phyloP scores from a whole-genome alignment of 2,888 invertebrate species.

The Dastarcus helophoroides region DNA sequence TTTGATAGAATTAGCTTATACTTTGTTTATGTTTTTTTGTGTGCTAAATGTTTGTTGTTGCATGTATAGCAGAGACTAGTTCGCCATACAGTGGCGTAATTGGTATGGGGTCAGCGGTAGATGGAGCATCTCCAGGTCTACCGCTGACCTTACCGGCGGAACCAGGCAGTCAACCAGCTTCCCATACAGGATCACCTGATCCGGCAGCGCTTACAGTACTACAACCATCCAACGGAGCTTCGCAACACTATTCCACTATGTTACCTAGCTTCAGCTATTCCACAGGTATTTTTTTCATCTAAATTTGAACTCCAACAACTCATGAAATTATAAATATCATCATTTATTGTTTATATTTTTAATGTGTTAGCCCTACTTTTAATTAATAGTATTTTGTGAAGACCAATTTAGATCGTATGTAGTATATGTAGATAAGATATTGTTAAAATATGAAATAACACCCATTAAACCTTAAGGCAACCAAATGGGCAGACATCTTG shows the following conservation, averaged over 20 bases:
- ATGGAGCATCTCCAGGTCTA: slow-evolving; percentile 40
- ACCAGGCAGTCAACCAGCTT: slow-evolving; percentile 35
- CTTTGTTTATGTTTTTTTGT: slow-evolving; percentile 23
- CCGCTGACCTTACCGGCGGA: slow-evolving; percentile 37
- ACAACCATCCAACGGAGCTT: slow-evolving; percentile 46
- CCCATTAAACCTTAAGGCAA: too few species aligned
- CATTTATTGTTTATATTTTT: too few species aligned
- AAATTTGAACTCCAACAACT: too few species aligned
- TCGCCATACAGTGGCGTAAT: slow-evolving; percentile 39
- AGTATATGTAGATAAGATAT: too few species aligned
- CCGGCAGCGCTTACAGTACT: slow-evolving; percentile 41
- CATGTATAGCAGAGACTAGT: slow-evolving; percentile 35
- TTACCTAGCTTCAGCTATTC: slow-evolving; percentile 60
- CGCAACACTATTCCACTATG: slow-evolving; percentile 50
- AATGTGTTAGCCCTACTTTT: too few species aligned
- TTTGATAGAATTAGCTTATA: slow-evolving; percentile 12
- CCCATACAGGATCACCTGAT: slow-evolving; percentile 41
- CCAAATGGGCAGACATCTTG: too few species aligned
- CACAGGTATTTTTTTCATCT: slow-evolving; percentile 44
- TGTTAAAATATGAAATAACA: too few species aligned
- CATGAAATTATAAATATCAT: too few species aligned
- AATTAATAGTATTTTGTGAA: too few species aligned
- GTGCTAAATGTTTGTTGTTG: slow-evolving; percentile 27
- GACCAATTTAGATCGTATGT: too few species aligned
- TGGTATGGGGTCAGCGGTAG: slow-evolving; percentile 34